Evolutionary conservation across 1,140 invertebrate species (phyloP).

Genomic region (Ips nitidus): DNA sequence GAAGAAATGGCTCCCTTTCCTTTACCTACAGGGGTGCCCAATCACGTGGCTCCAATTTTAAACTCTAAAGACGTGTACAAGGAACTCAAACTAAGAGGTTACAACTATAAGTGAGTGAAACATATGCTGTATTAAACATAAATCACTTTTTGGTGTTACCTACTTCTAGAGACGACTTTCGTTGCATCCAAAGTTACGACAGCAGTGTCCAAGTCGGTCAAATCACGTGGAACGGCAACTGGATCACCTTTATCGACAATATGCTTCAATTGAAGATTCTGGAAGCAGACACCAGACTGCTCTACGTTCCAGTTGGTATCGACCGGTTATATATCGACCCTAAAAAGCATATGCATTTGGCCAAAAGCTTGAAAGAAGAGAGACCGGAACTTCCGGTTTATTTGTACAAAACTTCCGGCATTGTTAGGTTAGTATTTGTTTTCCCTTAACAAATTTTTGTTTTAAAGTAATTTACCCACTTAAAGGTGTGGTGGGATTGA

Average conservation of each 20-base stretch:
- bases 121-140: not conserved
- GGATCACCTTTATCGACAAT: conserved; percentile 91
- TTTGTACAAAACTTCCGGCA: conserved; percentile 54
- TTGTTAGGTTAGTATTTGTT: conserved; percentile 54
- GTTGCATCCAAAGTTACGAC: conserved; percentile 13
- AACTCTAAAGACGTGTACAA: conserved; percentile 83
- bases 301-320: conserved; percentile 85
- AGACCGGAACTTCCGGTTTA: conserved; percentile 55
- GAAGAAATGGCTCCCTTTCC: conserved; percentile 5
- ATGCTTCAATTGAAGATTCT: conserved; percentile 88
- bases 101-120: conserved; percentile 72
- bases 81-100: conserved; percentile 86
- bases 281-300: conserved; percentile 68
- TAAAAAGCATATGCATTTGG: conserved; percentile 63
- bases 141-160: not conserved
- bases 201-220: conserved; percentile 21
- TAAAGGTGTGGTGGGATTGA: conserved; percentile 78
- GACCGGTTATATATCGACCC: conserved; percentile 78
- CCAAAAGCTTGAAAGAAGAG: conserved; percentile 43
- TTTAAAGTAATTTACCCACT: not conserved
- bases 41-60: conserved; percentile 7
- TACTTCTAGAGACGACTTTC: conserved; percentile 18
- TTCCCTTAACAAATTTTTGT: not conserved
- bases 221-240: conserved; percentile 75
- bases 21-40: not conserved